Percentiles rank a stretch among this genome's conserved stretches.
phyloP scores from a whole-genome alignment of 2,797 vertebrate species.

The Sebastes elongatus region DNA sequence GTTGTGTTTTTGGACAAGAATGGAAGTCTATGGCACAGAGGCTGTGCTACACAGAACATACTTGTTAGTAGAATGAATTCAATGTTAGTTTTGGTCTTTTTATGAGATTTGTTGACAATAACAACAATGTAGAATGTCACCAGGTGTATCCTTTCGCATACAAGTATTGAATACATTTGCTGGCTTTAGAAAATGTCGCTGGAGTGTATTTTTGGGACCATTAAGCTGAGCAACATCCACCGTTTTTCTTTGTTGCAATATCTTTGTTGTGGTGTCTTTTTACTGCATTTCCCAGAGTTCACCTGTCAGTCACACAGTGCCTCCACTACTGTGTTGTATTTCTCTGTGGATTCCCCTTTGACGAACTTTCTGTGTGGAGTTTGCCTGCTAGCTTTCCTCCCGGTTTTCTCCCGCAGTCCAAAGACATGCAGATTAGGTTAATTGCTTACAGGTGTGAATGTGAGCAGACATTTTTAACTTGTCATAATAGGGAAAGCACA shows the following conservation, averaged over 20 bases:
- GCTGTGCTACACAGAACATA: background rate
- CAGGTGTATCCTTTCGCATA: background rate
- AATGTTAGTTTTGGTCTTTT: background rate
- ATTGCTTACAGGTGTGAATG: constrained; percentile 19
- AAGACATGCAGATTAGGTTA: constrained; percentile 19
- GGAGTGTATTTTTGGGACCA: constrained; percentile 23
- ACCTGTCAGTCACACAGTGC: constrained; percentile 41
- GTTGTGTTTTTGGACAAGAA: background rate
- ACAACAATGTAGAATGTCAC: background rate
- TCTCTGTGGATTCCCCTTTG: constrained; percentile 26
- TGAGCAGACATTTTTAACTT: background rate
- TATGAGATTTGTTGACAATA: background rate
- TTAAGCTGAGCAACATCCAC: constrained; percentile 10
- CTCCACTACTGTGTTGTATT: background rate
- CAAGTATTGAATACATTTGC: background rate
- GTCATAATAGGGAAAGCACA: background rate
- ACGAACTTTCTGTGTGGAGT: constrained; percentile 43
- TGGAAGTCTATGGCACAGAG: background rate
- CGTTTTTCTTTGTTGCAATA: constrained; percentile 6
- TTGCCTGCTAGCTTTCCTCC: constrained; percentile 17
- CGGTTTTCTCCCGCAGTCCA: constrained; percentile 2
- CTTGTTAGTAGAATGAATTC: background rate
- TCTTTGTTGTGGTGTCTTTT: constrained; percentile 34
- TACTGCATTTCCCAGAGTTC: constrained; percentile 21
- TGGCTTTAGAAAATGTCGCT: background rate